Conservation (phyloP, 1,140 invertebrate species). For the Xylocopa sonorina region DNA sequence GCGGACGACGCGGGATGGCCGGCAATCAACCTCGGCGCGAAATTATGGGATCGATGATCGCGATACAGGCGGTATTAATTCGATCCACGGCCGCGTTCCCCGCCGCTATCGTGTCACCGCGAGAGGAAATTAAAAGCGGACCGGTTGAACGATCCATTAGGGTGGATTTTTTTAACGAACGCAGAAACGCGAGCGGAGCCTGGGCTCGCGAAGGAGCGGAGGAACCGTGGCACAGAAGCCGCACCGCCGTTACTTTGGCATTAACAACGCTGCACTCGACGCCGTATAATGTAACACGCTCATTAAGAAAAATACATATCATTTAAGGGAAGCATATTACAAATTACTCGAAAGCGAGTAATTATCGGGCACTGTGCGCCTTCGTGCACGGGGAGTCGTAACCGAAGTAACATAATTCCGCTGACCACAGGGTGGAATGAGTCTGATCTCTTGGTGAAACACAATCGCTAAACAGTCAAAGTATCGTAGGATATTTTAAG, state of each 20-base stretch:
- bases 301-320: conserved; percentile 48
- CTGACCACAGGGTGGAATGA: neutral
- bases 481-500: too few relatives aligned
- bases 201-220: conserved; percentile 54
- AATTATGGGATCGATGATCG: neutral
- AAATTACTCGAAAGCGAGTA: conserved; percentile 41
- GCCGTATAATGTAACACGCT: conserved; percentile 46
- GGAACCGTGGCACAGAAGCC: conserved; percentile 18
- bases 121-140: neutral
- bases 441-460: neutral
- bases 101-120: neutral
- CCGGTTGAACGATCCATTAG: conserved; percentile 58
- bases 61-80: too few relatives aligned
- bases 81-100: too few relatives aligned
- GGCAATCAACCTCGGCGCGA: too few relatives aligned
- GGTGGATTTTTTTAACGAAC: conserved; percentile 77
- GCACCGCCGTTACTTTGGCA: conserved; percentile 1
- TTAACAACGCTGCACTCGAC: conserved; percentile 29
- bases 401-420: conserved; percentile 19
- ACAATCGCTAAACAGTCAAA: too few relatives aligned
- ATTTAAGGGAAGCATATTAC: conserved; percentile 43
- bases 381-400: neutral
- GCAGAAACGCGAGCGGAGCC: conserved; percentile 61
- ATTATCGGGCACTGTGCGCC: conserved; percentile 20
- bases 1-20: neutral